phyloP scores from a whole-genome alignment of 2,797 vertebrate genomes.

The Mormyrus proboscirostris region DNA sequence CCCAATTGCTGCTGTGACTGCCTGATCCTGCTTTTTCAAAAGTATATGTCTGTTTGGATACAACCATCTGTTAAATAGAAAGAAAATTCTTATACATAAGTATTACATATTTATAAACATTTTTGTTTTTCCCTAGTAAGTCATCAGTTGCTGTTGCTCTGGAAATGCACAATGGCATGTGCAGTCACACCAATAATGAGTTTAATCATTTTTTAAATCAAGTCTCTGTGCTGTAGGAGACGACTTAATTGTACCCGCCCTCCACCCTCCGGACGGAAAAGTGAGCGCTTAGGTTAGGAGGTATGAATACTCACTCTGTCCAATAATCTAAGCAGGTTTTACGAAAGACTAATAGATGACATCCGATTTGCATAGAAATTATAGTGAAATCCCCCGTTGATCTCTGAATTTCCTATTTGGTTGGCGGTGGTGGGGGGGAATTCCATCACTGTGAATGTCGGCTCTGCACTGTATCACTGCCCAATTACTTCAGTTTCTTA shows the following conservation, averaged over 20 bases:
- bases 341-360: constrained; percentile 67
- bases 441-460: not conserved
- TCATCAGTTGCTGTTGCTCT: not conserved
- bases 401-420: constrained; percentile 39
- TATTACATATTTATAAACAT: not conserved
- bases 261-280: not conserved
- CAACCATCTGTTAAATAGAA: not conserved
- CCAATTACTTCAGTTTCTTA: not conserved
- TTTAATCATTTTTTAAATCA: constrained; percentile 16
- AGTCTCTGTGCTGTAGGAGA: not conserved
- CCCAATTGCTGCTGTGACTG: not conserved
- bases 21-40: not conserved
- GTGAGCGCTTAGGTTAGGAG: constrained; percentile 46
- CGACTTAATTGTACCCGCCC: not conserved
- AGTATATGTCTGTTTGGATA: not conserved
- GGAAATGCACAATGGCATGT: not conserved
- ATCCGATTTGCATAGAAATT: constrained; percentile 68
- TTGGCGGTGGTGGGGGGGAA: not conserved
- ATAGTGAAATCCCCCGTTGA: constrained; percentile 56
- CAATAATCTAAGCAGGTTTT: constrained; percentile 57
- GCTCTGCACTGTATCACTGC: not conserved
- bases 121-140: not conserved
- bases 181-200: not conserved
- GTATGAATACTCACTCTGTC: constrained; percentile 45
- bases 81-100: not conserved